Conservation (phyloP, 1,140 invertebrate genomes). For the Ostrea edulis region DNA sequence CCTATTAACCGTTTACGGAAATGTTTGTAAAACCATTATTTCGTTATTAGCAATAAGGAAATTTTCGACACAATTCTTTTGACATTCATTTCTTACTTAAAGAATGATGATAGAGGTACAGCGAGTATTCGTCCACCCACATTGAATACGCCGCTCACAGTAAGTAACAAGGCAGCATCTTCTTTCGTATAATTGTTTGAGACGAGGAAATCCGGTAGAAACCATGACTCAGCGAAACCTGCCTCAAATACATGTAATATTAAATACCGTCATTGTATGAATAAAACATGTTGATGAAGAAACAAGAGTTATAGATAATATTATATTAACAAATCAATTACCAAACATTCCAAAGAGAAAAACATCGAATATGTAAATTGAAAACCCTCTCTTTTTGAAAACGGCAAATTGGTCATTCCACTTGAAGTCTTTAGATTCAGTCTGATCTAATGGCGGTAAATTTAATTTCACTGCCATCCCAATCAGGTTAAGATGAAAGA, state of each 20-base stretch:
- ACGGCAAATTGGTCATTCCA: not conserved
- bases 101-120: not conserved
- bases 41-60: no score
- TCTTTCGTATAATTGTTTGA: conserved; percentile 12
- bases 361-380: not conserved
- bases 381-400: not conserved
- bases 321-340: not conserved
- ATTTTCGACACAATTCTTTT: not conserved
- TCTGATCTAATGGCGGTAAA: not conserved
- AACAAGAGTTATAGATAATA: not conserved
- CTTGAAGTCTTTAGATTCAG: not conserved
- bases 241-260: not conserved
- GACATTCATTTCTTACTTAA: not conserved
- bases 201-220: conserved; percentile 27
- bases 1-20: not conserved
- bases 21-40: no score
- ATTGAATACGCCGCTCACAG: not conserved
- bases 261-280: not conserved
- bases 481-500: not conserved
- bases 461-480: not conserved
- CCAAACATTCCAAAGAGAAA: conserved; percentile 11
- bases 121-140: not conserved
- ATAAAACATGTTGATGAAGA: not conserved
- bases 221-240: conserved; percentile 11
- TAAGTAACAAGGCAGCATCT: conserved; percentile 5